phyloP scores from a whole-genome alignment of 2,113 vertebrate genomes.

The Grallaria varia region DNA sequence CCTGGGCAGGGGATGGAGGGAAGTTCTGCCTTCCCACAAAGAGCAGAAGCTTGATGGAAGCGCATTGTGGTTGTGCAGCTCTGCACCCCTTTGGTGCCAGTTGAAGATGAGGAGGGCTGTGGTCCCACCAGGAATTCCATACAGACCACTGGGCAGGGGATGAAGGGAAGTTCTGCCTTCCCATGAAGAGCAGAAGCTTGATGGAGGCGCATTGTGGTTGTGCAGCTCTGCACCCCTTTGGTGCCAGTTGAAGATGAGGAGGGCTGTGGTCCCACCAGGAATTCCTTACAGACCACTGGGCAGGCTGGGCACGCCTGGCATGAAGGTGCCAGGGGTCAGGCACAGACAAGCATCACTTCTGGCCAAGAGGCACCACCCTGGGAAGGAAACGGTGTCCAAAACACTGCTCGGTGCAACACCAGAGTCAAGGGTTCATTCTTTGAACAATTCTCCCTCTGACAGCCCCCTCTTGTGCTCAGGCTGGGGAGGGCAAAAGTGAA shows the following conservation, averaged over 20 bases:
- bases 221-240: not conserved
- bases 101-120: not conserved
- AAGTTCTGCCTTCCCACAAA: not conserved
- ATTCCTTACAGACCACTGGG: no score
- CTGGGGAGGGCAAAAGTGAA: not conserved
- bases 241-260: not conserved
- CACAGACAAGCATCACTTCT: not conserved
- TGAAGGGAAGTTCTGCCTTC: not conserved
- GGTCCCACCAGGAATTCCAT: not conserved
- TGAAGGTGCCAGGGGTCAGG: not conserved
- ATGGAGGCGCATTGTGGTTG: no score
- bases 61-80: not conserved
- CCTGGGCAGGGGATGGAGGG: not conserved
- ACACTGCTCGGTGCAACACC: not conserved
- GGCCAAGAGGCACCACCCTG: not conserved
- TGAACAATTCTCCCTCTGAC: not conserved
- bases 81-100: not conserved
- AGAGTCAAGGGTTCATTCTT: not conserved
- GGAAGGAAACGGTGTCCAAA: not conserved
- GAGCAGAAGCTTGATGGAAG: not conserved
- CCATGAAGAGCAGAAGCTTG: not conserved
- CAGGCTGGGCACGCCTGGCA: rapidly evolving
- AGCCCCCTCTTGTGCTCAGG: not conserved
- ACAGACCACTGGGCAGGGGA: not conserved
- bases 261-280: not conserved